Evolutionary conservation across 2,888 invertebrate genomes (phyloP), one percentile per base, ranked within the genome.

Genomic region (Cerastis leucographa): DNA sequence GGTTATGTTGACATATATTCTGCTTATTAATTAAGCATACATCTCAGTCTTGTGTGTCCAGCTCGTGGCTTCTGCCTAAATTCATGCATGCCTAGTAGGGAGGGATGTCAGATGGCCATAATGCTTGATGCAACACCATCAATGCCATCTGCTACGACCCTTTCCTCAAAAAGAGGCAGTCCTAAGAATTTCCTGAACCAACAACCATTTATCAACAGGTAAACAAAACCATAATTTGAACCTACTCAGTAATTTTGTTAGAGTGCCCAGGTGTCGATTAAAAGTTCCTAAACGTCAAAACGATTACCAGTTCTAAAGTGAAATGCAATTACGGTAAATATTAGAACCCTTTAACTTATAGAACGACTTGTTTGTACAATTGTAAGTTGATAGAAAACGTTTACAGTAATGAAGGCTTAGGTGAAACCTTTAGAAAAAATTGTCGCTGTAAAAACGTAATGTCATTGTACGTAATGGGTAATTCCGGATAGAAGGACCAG

Each of bases 381-480:
- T 94, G 91, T 88, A 91, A 89, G 89, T 92, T 92, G 92, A 94
- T 95, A 93, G 92, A 93, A 93, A 94, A 91, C 94, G 94, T 94
- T 96, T 96, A 96, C 75, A 89, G 91, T 95, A 95, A 96, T 96
- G 92, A 94, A 91, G 90, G 95, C 93, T 92, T 93, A 91, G 91
- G 91, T 93, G 91, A 91, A 93, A 90, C 89, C 91, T 92, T 91
- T 80, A 89, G 54, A 84, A 91, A 92, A 91, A 91, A 91, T 91
- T 93, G 93, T 94, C 92, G 90, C 89, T 86, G 86, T 91, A 93
- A 95, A 96, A 96, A 91, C 91, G 94, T 94, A 92, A 87, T 93
- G 96, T 96, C 96, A 96, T 96, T 92, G 93, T 89, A 91, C 85
- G 94, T 96, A 96, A 96, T 96, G 95, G 95, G 93, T 94, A 94